Evolutionary conservation across 2,888 invertebrate species (phyloP).

Genomic region (Caenorhabditis doughertyi): DNA sequence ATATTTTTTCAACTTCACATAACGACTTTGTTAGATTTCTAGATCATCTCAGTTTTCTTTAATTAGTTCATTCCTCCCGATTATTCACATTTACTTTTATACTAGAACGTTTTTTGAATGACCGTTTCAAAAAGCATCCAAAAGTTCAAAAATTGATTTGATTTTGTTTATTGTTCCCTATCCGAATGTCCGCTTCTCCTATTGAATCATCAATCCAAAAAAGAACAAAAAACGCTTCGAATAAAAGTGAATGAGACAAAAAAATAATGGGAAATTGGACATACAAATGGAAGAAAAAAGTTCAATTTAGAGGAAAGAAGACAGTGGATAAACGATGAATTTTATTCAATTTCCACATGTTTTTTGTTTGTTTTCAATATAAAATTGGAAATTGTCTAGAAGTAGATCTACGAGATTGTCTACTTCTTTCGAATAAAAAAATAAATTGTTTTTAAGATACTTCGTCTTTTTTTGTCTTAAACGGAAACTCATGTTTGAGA

Average conservation of each 20-base stretch:
- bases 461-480: not conserved
- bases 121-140: too few relatives aligned
- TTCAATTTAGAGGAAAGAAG: slow-evolving; percentile 19
- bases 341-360: slow-evolving; percentile 22
- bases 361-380: slow-evolving; percentile 13
- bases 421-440: not conserved
- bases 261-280: slow-evolving; percentile 15
- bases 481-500: slow-evolving; percentile 8
- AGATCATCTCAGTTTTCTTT: too few relatives aligned
- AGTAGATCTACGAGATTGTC: slow-evolving; percentile 31
- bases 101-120: too few relatives aligned
- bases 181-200: not conserved
- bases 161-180: too few relatives aligned
- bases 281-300: slow-evolving; percentile 1
- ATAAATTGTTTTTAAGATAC: slow-evolving; percentile 31
- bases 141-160: too few relatives aligned
- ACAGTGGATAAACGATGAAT: not conserved
- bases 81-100: too few relatives aligned
- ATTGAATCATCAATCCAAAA: not conserved
- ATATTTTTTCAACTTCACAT: too few relatives aligned
- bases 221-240: slow-evolving; percentile 13
- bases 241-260: slow-evolving; percentile 5
- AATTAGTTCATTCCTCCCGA: too few relatives aligned
- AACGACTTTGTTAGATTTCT: too few relatives aligned
- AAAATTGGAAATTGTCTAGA: slow-evolving; percentile 36